These are phyloP conservation scores for Drosophila parabipectinata DNA, from an alignment of 1,140 invertebrate genomes.

Conservation along the genomic window DNA sequence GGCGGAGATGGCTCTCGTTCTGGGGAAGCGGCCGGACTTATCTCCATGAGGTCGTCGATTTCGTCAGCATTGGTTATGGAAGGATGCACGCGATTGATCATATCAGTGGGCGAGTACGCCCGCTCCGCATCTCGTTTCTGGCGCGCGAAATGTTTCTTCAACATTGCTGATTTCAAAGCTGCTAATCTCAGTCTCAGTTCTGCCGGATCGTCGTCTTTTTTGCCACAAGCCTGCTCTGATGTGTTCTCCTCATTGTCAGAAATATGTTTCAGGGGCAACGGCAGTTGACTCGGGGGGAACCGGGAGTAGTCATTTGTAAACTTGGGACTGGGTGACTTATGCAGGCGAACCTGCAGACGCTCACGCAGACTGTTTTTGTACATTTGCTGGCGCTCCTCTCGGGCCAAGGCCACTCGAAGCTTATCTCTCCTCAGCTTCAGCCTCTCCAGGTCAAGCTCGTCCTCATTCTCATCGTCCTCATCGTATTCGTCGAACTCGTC, in stretches of 20 bases:
- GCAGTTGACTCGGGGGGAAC: conserved; percentile 9
- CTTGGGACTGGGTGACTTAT: conserved; percentile 47
- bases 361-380: conserved; percentile 62
- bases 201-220: conserved; percentile 32
- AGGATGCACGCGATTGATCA: conserved; percentile 72
- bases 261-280: background rate
- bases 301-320: conserved; percentile 4
- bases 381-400: conserved; percentile 33
- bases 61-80: conserved; percentile 51
- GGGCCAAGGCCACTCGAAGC: conserved; percentile 64
- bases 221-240: background rate
- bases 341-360: conserved; percentile 44
- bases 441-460: conserved; percentile 37
- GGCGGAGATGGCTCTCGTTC: conserved; percentile 47
- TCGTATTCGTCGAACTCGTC: conserved; percentile 56
- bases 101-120: conserved; percentile 82
- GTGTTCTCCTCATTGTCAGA: conserved; percentile 24
- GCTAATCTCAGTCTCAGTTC: conserved; percentile 74
- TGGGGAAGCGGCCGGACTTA: conserved; percentile 76
- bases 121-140: conserved; percentile 78
- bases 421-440: conserved; percentile 61
- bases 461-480: conserved; percentile 43
- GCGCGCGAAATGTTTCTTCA: conserved; percentile 72
- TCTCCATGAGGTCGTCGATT: conserved; percentile 75
- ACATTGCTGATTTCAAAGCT: conserved; percentile 75